Conservation (phyloP, 2,113 vertebrate species). For the Mesembrinibis cayennensis region DNA sequence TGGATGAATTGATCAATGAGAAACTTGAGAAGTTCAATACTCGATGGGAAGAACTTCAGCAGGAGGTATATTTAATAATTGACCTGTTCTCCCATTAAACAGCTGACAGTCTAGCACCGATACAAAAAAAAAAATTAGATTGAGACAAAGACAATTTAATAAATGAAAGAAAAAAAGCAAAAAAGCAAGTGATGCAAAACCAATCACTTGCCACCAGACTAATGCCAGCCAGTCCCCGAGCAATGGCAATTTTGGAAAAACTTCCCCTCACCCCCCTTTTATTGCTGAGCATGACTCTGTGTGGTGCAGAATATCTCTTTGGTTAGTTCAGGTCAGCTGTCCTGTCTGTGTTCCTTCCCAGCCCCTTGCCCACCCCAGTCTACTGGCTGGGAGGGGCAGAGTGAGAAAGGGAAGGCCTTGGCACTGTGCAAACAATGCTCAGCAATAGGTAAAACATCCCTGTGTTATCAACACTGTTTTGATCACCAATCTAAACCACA, state of each 20-base stretch:
- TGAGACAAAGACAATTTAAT: not conserved
- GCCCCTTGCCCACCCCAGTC: not conserved
- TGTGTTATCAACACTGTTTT: not conserved
- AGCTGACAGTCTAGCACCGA: not conserved
- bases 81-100: not conserved
- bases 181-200: not conserved
- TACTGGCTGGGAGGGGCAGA: accelerated
- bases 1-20: slow-evolving; percentile 94
- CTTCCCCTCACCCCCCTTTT: accelerated
- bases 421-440: not conserved
- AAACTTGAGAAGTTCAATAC: slow-evolving; percentile 93
- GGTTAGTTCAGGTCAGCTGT: not conserved
- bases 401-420: not conserved
- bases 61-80: slow-evolving; percentile 78
- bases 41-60: slow-evolving; percentile 91
- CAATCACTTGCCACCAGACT: accelerated
- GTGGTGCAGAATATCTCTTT: not conserved
- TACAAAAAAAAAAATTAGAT: not conserved
- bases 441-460: not conserved
- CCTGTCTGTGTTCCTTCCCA: not conserved
- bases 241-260: not conserved
- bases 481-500: not conserved
- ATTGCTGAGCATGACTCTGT: not conserved
- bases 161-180: not conserved
- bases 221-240: accelerated